Evolutionary conservation across 2,113 vertebrate genomes (phyloP).

Genomic region (Microcebus ravelobensis): DNA sequence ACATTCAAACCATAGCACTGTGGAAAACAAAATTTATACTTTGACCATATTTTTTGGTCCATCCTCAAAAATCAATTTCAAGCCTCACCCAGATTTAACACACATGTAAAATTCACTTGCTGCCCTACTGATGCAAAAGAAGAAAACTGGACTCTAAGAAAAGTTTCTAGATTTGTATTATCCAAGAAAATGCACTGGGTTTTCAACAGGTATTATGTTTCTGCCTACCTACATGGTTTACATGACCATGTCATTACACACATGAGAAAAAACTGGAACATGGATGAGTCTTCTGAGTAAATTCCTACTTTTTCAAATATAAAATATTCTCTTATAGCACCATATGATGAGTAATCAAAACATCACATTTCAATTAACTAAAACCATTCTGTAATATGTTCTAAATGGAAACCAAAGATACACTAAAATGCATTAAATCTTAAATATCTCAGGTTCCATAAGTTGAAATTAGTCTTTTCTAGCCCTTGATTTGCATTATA

Average conservation of each 20-base stretch:
- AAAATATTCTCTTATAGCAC: background rate
- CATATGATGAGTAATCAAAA: slow-evolving; percentile 42
- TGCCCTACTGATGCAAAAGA: background rate
- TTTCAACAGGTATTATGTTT: slow-evolving; percentile 1
- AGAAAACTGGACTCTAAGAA: background rate
- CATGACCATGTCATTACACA: background rate
- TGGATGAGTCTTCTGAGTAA: background rate
- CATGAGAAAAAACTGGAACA: background rate
- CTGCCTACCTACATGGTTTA: background rate
- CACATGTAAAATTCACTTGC: slow-evolving; percentile 6
- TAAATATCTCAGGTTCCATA: slow-evolving; percentile 16
- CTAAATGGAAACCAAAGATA: slow-evolving; percentile 53
- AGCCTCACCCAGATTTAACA: background rate
- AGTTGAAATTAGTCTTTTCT: slow-evolving; percentile 41
- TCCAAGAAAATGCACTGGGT: background rate
- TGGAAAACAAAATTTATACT: slow-evolving; percentile 5
- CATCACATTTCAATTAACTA: background rate
- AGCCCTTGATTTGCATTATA: background rate
- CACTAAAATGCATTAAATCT: background rate
- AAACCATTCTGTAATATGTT: slow-evolving; percentile 1
- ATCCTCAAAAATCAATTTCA: slow-evolving; percentile 7
- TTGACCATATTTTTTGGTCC: background rate
- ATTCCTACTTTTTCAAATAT: background rate
- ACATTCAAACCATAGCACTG: background rate
- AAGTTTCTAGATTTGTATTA: background rate